Evolutionary conservation across 2,113 vertebrate genomes (phyloP), one percentile per base, ranked within the genome.

Genomic region (Eupsittula cactorum): DNA sequence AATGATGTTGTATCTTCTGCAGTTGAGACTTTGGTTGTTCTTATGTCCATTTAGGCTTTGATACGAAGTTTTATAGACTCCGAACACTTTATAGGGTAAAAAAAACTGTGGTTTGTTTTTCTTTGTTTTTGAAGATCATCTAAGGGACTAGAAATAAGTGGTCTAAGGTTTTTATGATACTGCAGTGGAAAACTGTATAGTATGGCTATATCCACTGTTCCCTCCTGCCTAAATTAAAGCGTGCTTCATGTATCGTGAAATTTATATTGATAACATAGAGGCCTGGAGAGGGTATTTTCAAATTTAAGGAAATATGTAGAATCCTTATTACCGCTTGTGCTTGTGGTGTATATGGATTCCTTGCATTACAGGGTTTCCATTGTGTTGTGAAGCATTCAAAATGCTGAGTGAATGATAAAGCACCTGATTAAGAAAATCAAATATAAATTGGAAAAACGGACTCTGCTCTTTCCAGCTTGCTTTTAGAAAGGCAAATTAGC

Each of bases 401-500:
- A 73, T 70, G n/a, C 76, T 83, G 80, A 49, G 47, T 49, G 77
- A 83, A 68, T 93, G 50, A 71, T 91, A 87, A 96, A 95, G 70
- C 64, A 92, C 41, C 52, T 90, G 60, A 76, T 92, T 71, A 78
- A 82, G 73, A 67, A 93, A 93, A 86, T 93, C 37, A 71, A 85
- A 79, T 55, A 53, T 88, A 91, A 96, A 60, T 60, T 93, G 63
- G 82, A 57, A 73, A 82, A 91, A 65, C 23, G 71, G 35, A 28
- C 11, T 85, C 44, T 83, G 35, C 77, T 92, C 37, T 44, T 95
- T 95, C 65, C 49, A 92, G 41, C 84, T 96, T 93, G 53, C 78
- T 95, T 90, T 94, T 97, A 91, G 92, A 83, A 95, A 97, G 88
- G 84, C 70, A 95, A 97, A 96, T 95, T 94, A 97, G 83, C 73